Base-by-base conservation (phyloP, 1,140 invertebrate genomes). In the Papilio helenus region DNA sequence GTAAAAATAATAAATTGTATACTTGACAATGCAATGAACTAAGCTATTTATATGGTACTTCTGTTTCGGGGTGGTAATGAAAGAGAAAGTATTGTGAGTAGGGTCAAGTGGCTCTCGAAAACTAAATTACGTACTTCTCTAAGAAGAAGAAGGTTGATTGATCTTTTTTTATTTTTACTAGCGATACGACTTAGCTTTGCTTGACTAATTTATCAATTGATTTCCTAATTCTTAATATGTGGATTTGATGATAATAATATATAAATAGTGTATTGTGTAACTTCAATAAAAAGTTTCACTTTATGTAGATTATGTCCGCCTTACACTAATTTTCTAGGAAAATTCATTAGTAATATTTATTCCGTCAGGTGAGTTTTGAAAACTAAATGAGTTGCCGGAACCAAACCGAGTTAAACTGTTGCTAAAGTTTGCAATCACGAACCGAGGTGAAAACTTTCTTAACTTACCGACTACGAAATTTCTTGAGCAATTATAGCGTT, bases 81-180 rank as follows among this genome's bases (percentile, higher is more conserved):
- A 77, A 77, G 74, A 20, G n/a, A 39, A 44, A 61, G 76, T 44
- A n/a, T 42, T 65, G 76, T 65, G 42, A 77, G 76, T 77, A 39
- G 76, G 76, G 76, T 77, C 34, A 39, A 77, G 76, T 77, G 18
- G 58, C 55, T 46, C 76, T 77, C 55, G 34, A 77, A 77, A 61
- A 77, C 55, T 65, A 65, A 77, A 77, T 77, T 77, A 39, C 76
- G 55, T n/a, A 23, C 18, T 65, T 65, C 23, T 26, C 39, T 65
- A 16, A 20, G n/a, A 76, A 34, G 1, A 76, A 20, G 61, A 55
- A 58, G 51, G 29, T 58, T 34, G 49, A 76, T 76, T 76, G 74
- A 61, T 76, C 73, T 51, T 29, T 23, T 42, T 46, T 46, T 74
- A 12, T 74, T 46, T 20, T 42, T 8, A 14, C 49, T 51, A 49